These are phyloP conservation scores for Lontra canadensis DNA, from an alignment of 2,113 vertebrate species.

Conservation along the genomic window DNA sequence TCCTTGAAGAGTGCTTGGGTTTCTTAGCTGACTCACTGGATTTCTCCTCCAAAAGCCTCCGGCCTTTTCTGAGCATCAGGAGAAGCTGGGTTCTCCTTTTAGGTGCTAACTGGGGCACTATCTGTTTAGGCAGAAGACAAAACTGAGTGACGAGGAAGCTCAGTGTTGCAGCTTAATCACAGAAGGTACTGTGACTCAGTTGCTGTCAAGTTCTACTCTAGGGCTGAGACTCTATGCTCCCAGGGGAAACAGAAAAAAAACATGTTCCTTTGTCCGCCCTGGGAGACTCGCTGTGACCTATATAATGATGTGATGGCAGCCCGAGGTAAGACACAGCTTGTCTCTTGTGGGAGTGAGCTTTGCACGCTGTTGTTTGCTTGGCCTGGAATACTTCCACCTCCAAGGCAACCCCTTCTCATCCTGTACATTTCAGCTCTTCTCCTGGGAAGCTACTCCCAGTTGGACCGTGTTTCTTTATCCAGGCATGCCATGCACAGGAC, in stretches of 20 bases:
- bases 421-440: neutral
- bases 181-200: neutral
- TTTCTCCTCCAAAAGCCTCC: neutral
- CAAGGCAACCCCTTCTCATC: neutral
- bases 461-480: neutral
- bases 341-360: neutral
- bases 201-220: neutral
- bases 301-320: rapidly evolving
- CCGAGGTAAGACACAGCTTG: rapidly evolving
- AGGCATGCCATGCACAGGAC: neutral
- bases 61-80: neutral
- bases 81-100: neutral
- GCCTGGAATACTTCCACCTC: too few species aligned
- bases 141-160: neutral
- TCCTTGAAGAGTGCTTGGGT: neutral
- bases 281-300: neutral
- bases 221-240: neutral
- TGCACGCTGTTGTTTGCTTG: neutral
- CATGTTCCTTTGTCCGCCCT: neutral
- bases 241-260: neutral
- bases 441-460: neutral
- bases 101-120: neutral
- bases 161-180: neutral
- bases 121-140: neutral
- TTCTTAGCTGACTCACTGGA: neutral